Percentiles rank a stretch among this genome's conserved stretches.
Conservation (phyloP, 23 tunicate species). For the Styela plicata region DNA sequence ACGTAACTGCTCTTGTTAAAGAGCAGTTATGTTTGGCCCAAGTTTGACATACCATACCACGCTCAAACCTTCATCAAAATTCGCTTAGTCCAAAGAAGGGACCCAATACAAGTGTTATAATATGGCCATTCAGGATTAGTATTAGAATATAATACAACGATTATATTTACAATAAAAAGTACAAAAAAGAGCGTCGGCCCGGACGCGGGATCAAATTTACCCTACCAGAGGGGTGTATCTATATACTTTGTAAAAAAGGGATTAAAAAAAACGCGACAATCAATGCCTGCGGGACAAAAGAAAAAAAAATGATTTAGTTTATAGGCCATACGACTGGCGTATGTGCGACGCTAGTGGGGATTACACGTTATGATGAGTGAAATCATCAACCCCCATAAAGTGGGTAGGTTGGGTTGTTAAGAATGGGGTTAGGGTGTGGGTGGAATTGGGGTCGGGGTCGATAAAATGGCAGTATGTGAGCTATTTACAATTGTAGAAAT, state of each 20-base stretch:
- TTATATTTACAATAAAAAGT: not conserved
- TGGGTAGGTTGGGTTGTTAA: not conserved
- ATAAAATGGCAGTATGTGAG: not conserved
- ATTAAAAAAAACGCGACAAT: conserved; percentile 37
- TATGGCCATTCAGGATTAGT: not conserved
- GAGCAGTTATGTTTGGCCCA: too few relatives aligned
- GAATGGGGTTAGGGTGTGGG: too few relatives aligned
- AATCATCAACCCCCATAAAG: not conserved
- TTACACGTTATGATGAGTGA: not conserved
- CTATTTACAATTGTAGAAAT: conserved; percentile 10
- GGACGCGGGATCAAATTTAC: conserved; percentile 29
- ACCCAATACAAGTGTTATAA: too few relatives aligned
- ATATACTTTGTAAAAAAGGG: conserved; percentile 45
- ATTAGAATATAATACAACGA: not conserved
- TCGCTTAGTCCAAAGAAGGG: too few relatives aligned
- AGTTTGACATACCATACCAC: too few relatives aligned
- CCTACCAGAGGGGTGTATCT: conserved; percentile 59
- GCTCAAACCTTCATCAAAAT: too few relatives aligned
- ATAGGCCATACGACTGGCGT: conserved; percentile 4
- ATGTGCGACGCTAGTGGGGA: not conserved
- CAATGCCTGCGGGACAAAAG: conserved; percentile 48
- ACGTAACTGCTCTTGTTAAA: too few relatives aligned
- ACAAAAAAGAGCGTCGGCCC: conserved; percentile 31
- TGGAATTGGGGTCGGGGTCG: too few relatives aligned
- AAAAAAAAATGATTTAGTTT: not conserved